Base-by-base conservation (phyloP, 2,797 vertebrate species). In the Vireo griseus region DNA sequence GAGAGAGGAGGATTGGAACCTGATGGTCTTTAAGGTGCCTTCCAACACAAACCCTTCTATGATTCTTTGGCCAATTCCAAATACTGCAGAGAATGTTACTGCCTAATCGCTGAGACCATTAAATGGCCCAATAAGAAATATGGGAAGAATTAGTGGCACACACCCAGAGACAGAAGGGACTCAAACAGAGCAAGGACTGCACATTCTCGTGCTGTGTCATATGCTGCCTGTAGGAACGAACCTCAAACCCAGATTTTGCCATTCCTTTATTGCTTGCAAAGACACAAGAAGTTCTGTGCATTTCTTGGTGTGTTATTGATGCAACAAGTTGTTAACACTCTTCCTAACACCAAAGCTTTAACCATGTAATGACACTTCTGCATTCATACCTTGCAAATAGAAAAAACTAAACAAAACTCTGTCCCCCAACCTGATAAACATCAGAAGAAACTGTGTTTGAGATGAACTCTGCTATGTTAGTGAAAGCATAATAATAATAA, bases 401-500 rank as follows among this genome's bases (percentile, higher is more conserved):
- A 61, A 77, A 72, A 80, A 72, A 40, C 0, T 18, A 11, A 80
- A 5, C 6, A 45, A 42, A 66, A 45, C 3, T 45, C 20, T 90
- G n/a, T 48, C 11, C 14, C 6, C 4, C 16, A 47, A 7, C 1
- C 35, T 12, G 11, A 39, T 12, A 84, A 69, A 71, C 37, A 44
- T 39, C 31, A 44, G 31, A 73, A 58, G 35, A 86, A 88, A 39
- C 0, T 0, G 0, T 37, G 7, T 12, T 48, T 50, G 11, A 22
- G 5, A 29, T 58, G 26, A 51, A 66, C 3, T 59, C 25, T 51
- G 13, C n/a, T 58, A 21, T 11, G 5, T n/a, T 50, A 80, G 10
- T 14, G 28, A 59, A 85, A 66, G 18, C 2, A 7, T 52, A 62
- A 45, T 25, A 72, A 45, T 25, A 72, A 40, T 4, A 35, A 35